Percentiles rank a stretch among this genome's conserved stretches.
These are phyloP conservation scores for Drepanosiphum platanoidis DNA, from an alignment of 2,888 invertebrate genomes.

Conservation along the genomic window DNA sequence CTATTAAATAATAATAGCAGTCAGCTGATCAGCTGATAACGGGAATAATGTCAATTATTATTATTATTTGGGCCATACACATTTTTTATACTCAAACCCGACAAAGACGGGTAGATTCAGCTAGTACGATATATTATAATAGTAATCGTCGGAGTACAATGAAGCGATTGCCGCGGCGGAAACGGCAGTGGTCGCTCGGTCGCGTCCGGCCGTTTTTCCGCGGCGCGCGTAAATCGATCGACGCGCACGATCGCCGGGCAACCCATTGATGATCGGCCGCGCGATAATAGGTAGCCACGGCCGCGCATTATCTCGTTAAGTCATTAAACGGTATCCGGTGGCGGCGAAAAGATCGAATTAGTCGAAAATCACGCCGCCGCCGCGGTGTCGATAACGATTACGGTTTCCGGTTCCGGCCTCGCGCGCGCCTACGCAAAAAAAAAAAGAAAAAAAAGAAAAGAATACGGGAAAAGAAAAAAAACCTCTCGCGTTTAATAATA, in stretches of 20 bases:
- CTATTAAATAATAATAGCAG: too few relatives aligned
- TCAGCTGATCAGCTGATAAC: too few relatives aligned
- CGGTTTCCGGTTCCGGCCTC: not conserved
- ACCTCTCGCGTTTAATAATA: too few relatives aligned
- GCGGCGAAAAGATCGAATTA: not conserved
- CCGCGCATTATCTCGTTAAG: not conserved
- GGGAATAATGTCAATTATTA: too few relatives aligned
- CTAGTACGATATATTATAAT: too few relatives aligned
- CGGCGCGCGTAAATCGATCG: not conserved
- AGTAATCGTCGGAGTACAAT: too few relatives aligned
- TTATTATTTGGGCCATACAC: too few relatives aligned
- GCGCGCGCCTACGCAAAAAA: not conserved
- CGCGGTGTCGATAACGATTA: not conserved
- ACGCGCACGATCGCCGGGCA: not conserved
- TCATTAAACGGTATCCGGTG: not conserved
- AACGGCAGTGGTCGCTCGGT: not conserved
- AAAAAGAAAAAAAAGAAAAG: too few relatives aligned
- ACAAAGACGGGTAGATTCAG: too few relatives aligned
- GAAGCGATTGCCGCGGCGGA: not conserved
- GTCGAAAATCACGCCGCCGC: not conserved
- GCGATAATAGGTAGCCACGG: not conserved
- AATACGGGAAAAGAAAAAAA: too few relatives aligned
- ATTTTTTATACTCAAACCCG: too few relatives aligned
- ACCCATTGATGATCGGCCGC: not conserved
- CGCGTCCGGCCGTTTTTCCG: not conserved